These are phyloP conservation scores for Pipa parva DNA, from an alignment of 2,113 vertebrate species.

Conservation along the genomic window DNA sequence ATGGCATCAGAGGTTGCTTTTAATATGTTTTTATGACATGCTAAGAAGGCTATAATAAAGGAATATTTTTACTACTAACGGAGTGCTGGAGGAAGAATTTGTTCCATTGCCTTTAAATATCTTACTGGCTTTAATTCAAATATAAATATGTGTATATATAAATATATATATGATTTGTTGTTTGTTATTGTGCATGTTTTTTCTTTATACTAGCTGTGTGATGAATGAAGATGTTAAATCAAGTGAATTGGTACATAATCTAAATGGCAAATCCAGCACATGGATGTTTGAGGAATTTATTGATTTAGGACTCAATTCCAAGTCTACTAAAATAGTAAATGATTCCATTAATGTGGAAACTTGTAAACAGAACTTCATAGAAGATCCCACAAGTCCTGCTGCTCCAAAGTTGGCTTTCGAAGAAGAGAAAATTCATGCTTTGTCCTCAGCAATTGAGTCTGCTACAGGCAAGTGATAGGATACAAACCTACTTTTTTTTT, in stretches of 20 bases:
- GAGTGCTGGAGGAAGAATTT: too few relatives aligned
- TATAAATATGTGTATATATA: too few relatives aligned
- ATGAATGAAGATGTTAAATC: constrained; percentile 61
- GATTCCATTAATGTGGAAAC: constrained; percentile 56
- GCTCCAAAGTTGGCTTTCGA: constrained; percentile 65
- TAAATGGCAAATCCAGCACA: constrained; percentile 67
- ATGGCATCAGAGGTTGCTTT: too few relatives aligned
- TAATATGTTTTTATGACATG: too few relatives aligned
- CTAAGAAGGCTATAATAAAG: too few relatives aligned
- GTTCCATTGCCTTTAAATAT: too few relatives aligned
- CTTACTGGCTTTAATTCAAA: too few relatives aligned
- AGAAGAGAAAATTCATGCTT: constrained; percentile 64
- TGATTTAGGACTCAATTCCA: constrained; percentile 67
- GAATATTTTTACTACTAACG: too few relatives aligned
- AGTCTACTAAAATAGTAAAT: constrained; percentile 44
- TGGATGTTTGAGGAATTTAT: constrained; percentile 77
- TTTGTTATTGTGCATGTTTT: too few relatives aligned
- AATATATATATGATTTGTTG: too few relatives aligned
- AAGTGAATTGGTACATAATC: constrained; percentile 50
- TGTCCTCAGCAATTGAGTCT: constrained; percentile 71
- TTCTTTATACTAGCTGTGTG: constrained; percentile 52
- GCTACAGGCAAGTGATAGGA: constrained; percentile 72
- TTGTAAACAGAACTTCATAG: constrained; percentile 64
- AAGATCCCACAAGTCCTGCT: constrained; percentile 57
- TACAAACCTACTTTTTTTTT: too few relatives aligned